Base-by-base conservation (phyloP, 1,140 invertebrate genomes). In the Mizuhopecten yessoensis region DNA sequence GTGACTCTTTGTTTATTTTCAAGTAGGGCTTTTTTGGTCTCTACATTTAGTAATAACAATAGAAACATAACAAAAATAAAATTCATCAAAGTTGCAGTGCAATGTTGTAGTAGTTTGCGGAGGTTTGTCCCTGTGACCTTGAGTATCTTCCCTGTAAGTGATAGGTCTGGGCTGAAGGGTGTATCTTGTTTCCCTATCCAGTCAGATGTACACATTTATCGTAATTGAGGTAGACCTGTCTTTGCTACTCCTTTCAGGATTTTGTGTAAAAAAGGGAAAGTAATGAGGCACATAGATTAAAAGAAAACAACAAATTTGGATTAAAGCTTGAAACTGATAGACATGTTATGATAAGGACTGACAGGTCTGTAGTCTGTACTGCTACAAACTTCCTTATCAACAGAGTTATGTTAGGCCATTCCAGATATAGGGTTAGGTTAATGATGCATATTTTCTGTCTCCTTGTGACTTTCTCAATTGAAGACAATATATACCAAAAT, bases 261-360 rank as follows among this genome's bases (percentile, higher is more conserved):
- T 39, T 13, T 13, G 5, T 5, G 1, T 2, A n/a, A 75, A 75
- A 75, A 75, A 75, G 23, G 57, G n/a, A 33, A 39, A 88, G 87
- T 88, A 45, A 42, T 45, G 42, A 45, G 87, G n/a, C 36, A 88
- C 45, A 39, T 39, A 42, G 87, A 33, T 33, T 45, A 88, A 33
- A 15, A 39, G 45, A 45, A 39, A 88, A 88, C 45, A 45, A 45
- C 45, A 45, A 45, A 87, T 91, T 49, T 29, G 45, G 29, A n/a
- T 57, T 86, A 39, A 34, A 17, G 75, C 87, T 89, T 15, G 88
- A 91, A 34, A 88, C 36, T 33, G 86, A 75, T 75, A 75, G 5
- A 39, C 57, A 89, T 91, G 88, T 91, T 39, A 34, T 88, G 87
- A 89, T 86, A 88, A 23, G 90, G 34, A 45, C 90, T 20, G 87